Percentiles rank a stretch among this genome's conserved stretches.
These are phyloP conservation scores for Heteropelma amictum DNA, from an alignment of 2,888 invertebrate species.

Conservation along the genomic window DNA sequence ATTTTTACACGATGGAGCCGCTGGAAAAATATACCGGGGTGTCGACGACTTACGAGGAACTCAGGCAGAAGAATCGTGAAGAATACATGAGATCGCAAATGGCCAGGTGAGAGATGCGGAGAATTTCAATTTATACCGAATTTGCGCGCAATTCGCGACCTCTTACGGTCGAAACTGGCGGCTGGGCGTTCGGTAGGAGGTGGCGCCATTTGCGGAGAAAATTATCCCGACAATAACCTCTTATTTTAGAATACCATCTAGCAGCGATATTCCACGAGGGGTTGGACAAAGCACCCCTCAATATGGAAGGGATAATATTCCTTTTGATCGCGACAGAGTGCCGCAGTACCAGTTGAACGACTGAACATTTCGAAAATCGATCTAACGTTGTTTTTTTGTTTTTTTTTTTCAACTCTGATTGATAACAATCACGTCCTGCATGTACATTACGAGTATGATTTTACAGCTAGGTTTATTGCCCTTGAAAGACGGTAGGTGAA, in stretches of 20 bases:
- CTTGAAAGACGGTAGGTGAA: neutral
- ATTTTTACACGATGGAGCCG: constrained; percentile 15
- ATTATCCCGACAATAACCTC: too few species aligned
- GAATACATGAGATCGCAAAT: constrained; percentile 28
- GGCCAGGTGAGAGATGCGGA: neutral
- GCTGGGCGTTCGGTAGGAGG: too few species aligned
- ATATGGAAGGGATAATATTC: neutral
- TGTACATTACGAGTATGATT: neutral
- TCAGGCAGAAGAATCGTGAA: constrained; percentile 32
- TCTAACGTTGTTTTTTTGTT: too few species aligned
- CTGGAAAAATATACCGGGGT: constrained; percentile 1
- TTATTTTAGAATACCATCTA: neutral
- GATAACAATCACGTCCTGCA: too few species aligned
- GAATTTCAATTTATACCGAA: neutral
- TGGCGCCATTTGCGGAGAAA: too few species aligned
- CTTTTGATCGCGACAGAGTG: constrained; percentile 36
- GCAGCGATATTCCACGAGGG: neutral
- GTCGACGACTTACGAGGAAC: constrained; percentile 31
- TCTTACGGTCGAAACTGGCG: too few species aligned
- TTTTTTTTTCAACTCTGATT: too few species aligned
- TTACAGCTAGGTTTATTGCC: neutral
- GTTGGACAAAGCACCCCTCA: neutral
- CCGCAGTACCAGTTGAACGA: constrained; percentile 39
- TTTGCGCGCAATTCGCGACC: neutral
- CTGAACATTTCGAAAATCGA: neutral